Conservation (phyloP, 2,113 vertebrate genomes). For the Dolichotis patagonum region DNA sequence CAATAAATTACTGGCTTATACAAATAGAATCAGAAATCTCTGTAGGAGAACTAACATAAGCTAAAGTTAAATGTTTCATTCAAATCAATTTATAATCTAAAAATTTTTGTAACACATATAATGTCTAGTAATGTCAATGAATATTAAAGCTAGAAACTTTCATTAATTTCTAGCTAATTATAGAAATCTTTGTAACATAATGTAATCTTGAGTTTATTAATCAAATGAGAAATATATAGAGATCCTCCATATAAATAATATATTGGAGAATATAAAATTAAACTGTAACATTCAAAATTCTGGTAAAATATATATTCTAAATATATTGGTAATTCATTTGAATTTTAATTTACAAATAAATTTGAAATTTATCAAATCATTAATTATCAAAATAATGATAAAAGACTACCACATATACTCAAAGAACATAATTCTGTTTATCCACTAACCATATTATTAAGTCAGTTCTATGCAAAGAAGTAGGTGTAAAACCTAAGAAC, state of each 20-base stretch:
- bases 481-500: neutral
- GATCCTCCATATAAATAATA: neutral
- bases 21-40: neutral
- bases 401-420: constrained; percentile 65
- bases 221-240: constrained; percentile 18
- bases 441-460: constrained; percentile 73
- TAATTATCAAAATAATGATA: constrained; percentile 77
- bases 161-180: neutral
- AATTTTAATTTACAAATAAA: constrained; percentile 70
- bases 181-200: neutral
- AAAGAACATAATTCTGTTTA: constrained; percentile 73
- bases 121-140: neutral
- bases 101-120: neutral
- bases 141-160: constrained; percentile 4
- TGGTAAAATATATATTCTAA: constrained; percentile 5
- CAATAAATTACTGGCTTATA: neutral
- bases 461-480: constrained; percentile 73
- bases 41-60: neutral
- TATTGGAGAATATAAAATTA: neutral
- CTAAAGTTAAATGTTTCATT: neutral
- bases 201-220: neutral
- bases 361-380: constrained; percentile 77
- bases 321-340: neutral
- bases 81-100: neutral
- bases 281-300: neutral